phyloP scores from a whole-genome alignment of 1,140 invertebrate species.

The Bicyclus anynana region DNA sequence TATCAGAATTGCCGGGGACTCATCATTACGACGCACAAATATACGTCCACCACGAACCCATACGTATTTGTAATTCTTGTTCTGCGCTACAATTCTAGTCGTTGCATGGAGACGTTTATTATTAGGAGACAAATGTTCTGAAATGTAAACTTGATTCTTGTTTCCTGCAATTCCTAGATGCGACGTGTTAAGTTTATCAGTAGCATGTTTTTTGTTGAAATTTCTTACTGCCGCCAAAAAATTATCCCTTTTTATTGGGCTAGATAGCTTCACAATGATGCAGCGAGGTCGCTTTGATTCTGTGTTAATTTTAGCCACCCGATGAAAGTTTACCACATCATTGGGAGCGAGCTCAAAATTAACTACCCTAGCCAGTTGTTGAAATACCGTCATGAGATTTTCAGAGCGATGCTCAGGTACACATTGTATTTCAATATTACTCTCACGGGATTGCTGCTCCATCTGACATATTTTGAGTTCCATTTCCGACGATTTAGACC shows the following conservation, averaged over 20 bases:
- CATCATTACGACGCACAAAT: too few relatives aligned
- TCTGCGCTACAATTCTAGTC: too few relatives aligned
- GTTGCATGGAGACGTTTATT: too few relatives aligned
- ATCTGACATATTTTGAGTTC: not conserved
- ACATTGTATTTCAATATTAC: not conserved
- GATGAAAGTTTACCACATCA: slow-evolving; percentile 16
- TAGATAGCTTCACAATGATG: slow-evolving; percentile 18
- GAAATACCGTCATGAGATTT: slow-evolving; percentile 7
- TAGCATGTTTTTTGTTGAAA: slow-evolving; percentile 23
- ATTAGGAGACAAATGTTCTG: too few relatives aligned
- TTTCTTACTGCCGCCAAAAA: slow-evolving; percentile 8
- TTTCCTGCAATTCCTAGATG: too few relatives aligned
- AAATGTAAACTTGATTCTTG: too few relatives aligned
- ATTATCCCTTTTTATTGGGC: not conserved
- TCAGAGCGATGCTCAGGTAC: slow-evolving; percentile 4
- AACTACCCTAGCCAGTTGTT: slow-evolving; percentile 6
- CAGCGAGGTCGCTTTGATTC: slow-evolving; percentile 15
- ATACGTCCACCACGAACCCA: too few relatives aligned
- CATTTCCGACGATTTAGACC: not conserved
- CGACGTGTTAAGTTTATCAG: slow-evolving; percentile 15
- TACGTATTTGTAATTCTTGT: too few relatives aligned
- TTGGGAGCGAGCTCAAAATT: not conserved
- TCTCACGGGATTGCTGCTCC: slow-evolving; percentile 1
- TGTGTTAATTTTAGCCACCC: slow-evolving; percentile 17
- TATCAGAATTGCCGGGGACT: too few relatives aligned